Percentiles rank a stretch among this genome's conserved stretches.
These are phyloP conservation scores for Sclerurus mexicanus DNA, from an alignment of 2,113 vertebrate genomes.

Conservation along the genomic window DNA sequence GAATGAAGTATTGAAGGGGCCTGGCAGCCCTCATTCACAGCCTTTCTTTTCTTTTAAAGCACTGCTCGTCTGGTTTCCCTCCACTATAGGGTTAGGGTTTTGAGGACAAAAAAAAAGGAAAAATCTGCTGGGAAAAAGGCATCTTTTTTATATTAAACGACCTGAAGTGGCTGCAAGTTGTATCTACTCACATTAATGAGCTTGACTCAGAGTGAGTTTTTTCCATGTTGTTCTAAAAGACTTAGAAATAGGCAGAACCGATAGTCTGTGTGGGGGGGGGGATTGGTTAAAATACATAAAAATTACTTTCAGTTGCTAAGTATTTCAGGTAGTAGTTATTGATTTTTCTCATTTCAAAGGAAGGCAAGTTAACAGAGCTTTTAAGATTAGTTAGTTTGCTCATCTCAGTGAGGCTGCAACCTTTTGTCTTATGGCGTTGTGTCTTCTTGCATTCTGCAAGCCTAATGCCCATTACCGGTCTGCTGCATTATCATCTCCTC, in stretches of 20 bases:
- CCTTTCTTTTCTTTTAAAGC: background rate
- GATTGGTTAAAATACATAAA: background rate
- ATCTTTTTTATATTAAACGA: background rate
- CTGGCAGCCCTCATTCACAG: background rate
- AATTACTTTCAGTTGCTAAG: background rate
- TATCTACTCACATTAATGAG: background rate
- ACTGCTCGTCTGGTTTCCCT: background rate
- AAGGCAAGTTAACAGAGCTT: background rate
- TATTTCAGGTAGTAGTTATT: background rate
- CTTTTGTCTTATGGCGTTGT: background rate
- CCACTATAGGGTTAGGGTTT: background rate
- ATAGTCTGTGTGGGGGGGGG: rapidly evolving
- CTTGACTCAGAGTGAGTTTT: background rate
- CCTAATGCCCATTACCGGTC: background rate
- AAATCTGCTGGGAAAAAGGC: background rate
- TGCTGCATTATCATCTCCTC: background rate
- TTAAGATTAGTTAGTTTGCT: background rate
- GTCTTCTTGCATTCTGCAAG: background rate
- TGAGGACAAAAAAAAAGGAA: background rate
- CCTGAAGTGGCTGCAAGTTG: background rate
- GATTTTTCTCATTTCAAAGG: background rate
- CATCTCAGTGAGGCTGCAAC: background rate
- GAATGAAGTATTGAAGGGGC: background rate
- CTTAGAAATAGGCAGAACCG: background rate
- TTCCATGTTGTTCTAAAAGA: background rate